Percentiles rank a stretch among this genome's conserved stretches.
phyloP scores from a whole-genome alignment of 2,888 invertebrate genomes.

The Hirtodrosophila histrioides region DNA sequence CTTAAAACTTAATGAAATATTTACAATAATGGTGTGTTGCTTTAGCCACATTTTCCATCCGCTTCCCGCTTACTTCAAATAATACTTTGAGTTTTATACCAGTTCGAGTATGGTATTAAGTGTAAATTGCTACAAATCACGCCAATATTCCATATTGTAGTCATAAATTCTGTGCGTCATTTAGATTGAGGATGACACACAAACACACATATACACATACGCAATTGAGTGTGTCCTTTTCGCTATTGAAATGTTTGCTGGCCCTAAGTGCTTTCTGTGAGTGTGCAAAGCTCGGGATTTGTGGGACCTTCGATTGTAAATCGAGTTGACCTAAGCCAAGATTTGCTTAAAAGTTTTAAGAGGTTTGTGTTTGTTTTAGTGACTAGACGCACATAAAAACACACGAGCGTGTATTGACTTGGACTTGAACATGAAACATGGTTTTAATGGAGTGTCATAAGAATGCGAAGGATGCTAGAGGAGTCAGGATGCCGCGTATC shows the following conservation, averaged over 20 bases:
- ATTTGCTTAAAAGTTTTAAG: slow-evolving; percentile 26
- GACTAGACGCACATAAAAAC: slow-evolving; percentile 9
- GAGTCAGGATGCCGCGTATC: too few species aligned
- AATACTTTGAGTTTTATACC: slow-evolving; percentile 1
- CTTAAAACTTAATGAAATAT: slow-evolving; percentile 79
- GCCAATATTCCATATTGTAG: slow-evolving; percentile 59
- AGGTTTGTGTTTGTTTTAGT: slow-evolving; percentile 16
- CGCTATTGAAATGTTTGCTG: slow-evolving; percentile 41
- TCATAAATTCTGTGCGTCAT: slow-evolving; percentile 50
- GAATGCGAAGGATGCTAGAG: not conserved
- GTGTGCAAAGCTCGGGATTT: slow-evolving; percentile 34
- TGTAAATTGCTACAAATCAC: slow-evolving; percentile 71
- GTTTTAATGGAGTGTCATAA: not conserved
- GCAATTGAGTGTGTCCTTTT: slow-evolving; percentile 3
- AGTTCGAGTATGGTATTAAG: slow-evolving; percentile 40
- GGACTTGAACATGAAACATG: not conserved
- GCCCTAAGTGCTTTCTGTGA: slow-evolving; percentile 33
- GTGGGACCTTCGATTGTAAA: slow-evolving; percentile 33
- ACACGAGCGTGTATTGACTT: slow-evolving; percentile 10
- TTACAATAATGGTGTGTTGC: slow-evolving; percentile 65
- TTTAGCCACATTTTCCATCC: slow-evolving; percentile 40
- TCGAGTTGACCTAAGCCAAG: slow-evolving; percentile 43
- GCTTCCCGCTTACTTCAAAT: slow-evolving; percentile 22
- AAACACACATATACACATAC: slow-evolving; percentile 3
- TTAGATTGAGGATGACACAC: slow-evolving; percentile 10